Evolutionary conservation across 2,113 vertebrate species (phyloP), one percentile per base, ranked within the genome.

Genomic region (Hemiprocne comata): DNA sequence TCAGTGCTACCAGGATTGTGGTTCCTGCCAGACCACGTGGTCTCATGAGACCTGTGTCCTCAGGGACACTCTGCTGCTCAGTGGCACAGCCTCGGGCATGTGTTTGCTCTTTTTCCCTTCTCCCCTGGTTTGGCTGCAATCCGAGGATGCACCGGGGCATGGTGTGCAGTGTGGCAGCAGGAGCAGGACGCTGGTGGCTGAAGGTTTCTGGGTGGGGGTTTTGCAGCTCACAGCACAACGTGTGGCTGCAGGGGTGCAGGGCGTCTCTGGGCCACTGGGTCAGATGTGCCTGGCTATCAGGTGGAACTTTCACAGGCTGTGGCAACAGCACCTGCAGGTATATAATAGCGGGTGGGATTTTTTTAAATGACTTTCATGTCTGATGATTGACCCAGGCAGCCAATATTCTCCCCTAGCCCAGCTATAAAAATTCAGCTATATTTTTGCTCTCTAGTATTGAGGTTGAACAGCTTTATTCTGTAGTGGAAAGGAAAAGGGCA

Each of bases 81-180:
- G 0, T 4, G 24, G 38, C 31, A 11, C 28, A 67, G 36, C 80
- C 75, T 58, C 2, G 3, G 33, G 20, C 28, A 3, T 1, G 8
- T 8, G 58, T 55, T 25, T 17, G 53, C 40, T 29, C 4, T 4
- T 69, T 65, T 73, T n/a, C 7, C 50, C 8, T 48, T 53, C 60
- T 65, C 38, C 46, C 11, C 28, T 24, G 48, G 12, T 40, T 26
- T 65, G 82, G 46, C 54, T 67, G 61, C 17, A 71, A 13, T 21
- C 44, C 0, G 7, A 62, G 33, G 72, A 13, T 50, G 17, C 10
- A 2, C 7, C 58, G 31, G 74, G 34, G 40, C 23, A 6, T 60
- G 17, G 38, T 1, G 18, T 34, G 75, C 36, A 6, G 2, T 2
- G 64, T 15, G 76, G 69, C 55, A 1, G 2, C 51, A 3, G 5